These are phyloP conservation scores for Paradisaea rubra DNA, from an alignment of 2,113 vertebrate genomes.

Conservation along the genomic window DNA sequence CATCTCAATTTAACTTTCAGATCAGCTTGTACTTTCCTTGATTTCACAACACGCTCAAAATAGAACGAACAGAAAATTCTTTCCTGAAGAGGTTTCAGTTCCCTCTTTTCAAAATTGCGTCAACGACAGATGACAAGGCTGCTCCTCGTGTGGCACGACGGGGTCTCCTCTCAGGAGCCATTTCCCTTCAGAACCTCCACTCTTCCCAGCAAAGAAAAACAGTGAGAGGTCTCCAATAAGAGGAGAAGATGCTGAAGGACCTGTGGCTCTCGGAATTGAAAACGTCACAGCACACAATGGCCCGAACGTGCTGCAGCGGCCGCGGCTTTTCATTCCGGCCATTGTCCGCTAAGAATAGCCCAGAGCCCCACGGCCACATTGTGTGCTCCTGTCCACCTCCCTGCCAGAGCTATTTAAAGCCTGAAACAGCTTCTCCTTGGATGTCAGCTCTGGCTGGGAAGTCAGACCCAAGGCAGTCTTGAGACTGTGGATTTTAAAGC, in stretches of 20 bases:
- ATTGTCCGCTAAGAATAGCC: constrained; percentile 75
- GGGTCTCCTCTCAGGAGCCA: neutral
- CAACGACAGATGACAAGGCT: accelerated
- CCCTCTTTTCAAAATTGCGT: neutral
- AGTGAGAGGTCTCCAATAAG: neutral
- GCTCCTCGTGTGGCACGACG: accelerated
- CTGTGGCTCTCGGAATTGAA: neutral
- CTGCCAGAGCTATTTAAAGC: constrained; percentile 63
- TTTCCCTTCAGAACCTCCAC: neutral
- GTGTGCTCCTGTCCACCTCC: constrained; percentile 35
- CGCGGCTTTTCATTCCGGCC: constrained; percentile 56
- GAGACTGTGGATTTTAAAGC: neutral
- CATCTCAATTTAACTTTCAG: neutral
- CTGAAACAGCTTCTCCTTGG: neutral
- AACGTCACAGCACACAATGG: constrained; percentile 32
- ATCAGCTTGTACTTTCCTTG: neutral
- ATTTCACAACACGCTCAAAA: constrained; percentile 31
- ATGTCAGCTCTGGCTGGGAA: neutral
- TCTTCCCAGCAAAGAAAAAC: neutral
- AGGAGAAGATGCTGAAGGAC: neutral
- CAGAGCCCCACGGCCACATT: constrained; percentile 33
- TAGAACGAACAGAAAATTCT: constrained; percentile 6
- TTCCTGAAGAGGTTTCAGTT: constrained; percentile 37
- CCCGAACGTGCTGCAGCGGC: neutral
- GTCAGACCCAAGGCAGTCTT: neutral